Evolutionary conservation across 2,113 vertebrate species (phyloP), one percentile per base, ranked within the genome.

Genomic region (Daphoenositta chrysoptera): DNA sequence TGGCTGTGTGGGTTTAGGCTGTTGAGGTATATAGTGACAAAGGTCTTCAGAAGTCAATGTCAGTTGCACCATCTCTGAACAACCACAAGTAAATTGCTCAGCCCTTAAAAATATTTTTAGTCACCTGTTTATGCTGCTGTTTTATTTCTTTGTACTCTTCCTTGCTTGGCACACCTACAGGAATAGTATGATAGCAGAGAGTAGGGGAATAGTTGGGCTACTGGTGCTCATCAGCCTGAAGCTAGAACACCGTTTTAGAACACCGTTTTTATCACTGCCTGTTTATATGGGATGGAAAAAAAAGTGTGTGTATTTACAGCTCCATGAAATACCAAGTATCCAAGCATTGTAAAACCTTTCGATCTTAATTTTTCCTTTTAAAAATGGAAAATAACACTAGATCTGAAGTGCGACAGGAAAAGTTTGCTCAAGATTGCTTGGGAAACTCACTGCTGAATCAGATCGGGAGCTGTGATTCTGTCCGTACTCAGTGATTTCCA

Each of bases 31-130:
- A 11, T 3, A 21, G 10, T 40, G 11, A 16, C 7, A 14, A 37
- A 45, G 0, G 1, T 30, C 83, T 35, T 54, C 26, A 57, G 54
- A 90, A 65, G 37, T 53, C 39, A 30, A 0, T 6, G 39, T 4
- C 9, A 40, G 31, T 77, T 65, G 12, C 45, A 30, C 56, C 5
- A 17, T 53, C 42, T 89, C 37, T 69, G 31, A 81, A 72, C 11
- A 4, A 23, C 5, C 15, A 8, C 8, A 45, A 19, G 31, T 45
- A 9, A 73, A 61, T 66, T 63, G 35, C 27, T 91, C 47, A 84
- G 35, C 47, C 22, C 3, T 3, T 58, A 58, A 61, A 80, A 65
- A 17, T 63, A 3, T 9, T 61, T 87, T 73, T 72, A n/a, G 37
- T 90, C 63, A 56, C 15, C 21, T 63, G 11, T 51, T 89, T 58